These are phyloP conservation scores for Cyaniris semiargus DNA, from an alignment of 2,888 invertebrate genomes.

Conservation along the genomic window DNA sequence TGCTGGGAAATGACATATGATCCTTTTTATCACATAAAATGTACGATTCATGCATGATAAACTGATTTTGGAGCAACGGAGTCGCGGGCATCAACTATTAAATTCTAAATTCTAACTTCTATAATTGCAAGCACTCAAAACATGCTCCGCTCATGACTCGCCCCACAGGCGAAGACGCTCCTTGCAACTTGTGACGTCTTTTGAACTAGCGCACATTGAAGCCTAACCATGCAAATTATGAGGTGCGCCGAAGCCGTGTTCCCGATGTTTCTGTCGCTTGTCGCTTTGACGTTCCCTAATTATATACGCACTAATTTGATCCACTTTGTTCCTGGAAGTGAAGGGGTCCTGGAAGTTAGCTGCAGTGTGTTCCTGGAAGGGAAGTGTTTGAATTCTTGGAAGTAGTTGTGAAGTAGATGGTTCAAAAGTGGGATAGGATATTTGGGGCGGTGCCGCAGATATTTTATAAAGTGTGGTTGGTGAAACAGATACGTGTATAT, in stretches of 20 bases:
- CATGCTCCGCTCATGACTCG: background rate
- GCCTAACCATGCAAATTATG: slow-evolving; percentile 61
- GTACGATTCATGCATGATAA: no score
- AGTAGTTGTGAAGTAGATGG: background rate
- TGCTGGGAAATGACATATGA: no score
- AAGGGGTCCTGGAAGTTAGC: background rate
- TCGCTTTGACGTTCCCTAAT: slow-evolving; percentile 27
- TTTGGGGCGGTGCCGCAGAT: background rate
- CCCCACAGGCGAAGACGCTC: slow-evolving; percentile 39
- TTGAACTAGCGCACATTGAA: slow-evolving; percentile 54
- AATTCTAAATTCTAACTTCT: no score
- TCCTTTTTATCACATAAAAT: no score
- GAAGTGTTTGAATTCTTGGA: background rate
- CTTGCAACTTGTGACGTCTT: slow-evolving; percentile 50
- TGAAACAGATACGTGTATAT: no score
- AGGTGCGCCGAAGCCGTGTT: slow-evolving; percentile 42
- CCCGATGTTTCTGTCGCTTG: slow-evolving; percentile 34
- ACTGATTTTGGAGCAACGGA: no score
- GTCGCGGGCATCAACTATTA: no score
- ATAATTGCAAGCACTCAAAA: background rate
- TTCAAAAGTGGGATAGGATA: background rate
- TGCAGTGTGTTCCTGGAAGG: background rate
- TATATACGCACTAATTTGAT: slow-evolving; percentile 24
- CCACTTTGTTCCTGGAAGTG: slow-evolving; percentile 1
- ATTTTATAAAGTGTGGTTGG: no score